Percentiles rank a stretch among this genome's conserved stretches.
phyloP scores from a whole-genome alignment of 2,888 invertebrate species.

The Agonopterix subpropinquella region DNA sequence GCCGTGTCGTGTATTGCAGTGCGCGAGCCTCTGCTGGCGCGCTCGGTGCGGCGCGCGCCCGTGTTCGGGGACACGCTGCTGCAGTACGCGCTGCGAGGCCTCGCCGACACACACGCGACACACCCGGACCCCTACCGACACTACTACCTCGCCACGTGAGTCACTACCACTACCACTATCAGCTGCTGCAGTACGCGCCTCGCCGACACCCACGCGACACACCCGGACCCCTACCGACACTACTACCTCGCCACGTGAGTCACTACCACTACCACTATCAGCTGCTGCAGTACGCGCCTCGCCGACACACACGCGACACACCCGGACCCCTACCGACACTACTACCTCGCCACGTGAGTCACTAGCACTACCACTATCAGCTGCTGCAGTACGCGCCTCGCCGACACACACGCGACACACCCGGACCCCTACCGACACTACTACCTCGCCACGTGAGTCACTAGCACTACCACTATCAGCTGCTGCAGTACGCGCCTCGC shows the following conservation, averaged over 20 bases:
- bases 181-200: too few species aligned
- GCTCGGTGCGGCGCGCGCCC: constrained; percentile 36
- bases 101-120: constrained; percentile 22
- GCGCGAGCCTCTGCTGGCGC: constrained; percentile 31
- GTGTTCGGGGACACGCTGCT: constrained; percentile 42
- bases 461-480: constrained; percentile 5
- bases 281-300: constrained; percentile 40
- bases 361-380: not conserved
- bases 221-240: constrained; percentile 32
- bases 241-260: constrained; percentile 55
- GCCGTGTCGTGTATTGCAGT: constrained; percentile 23
- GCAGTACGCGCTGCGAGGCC: constrained; percentile 37
- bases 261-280: too few species aligned
- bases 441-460: constrained; percentile 51
- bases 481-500: constrained; percentile 39
- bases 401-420: constrained; percentile 19
- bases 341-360: constrained; percentile 52
- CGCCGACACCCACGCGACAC: constrained; percentile 19
- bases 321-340: constrained; percentile 35
- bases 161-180: constrained; percentile 7
- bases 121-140: constrained; percentile 32
- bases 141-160: constrained; percentile 52
- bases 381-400: constrained; percentile 40
- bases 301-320: constrained; percentile 19
- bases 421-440: constrained; percentile 36